These are phyloP conservation scores for Phainopepla nitens DNA, from an alignment of 2,113 vertebrate species.

Conservation along the genomic window DNA sequence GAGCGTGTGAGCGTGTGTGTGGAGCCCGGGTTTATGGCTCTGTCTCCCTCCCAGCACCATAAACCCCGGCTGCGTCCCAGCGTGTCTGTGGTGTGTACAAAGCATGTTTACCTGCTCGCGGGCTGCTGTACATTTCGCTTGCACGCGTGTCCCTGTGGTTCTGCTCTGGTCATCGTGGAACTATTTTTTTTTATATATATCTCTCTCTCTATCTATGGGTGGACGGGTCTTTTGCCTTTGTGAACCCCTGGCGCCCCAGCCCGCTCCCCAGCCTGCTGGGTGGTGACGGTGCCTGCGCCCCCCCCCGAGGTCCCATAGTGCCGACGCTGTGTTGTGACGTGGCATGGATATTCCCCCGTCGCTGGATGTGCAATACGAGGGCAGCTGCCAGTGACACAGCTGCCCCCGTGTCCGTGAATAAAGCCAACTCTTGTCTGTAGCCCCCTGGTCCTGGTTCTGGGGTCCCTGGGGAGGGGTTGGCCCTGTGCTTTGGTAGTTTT, in stretches of 20 bases:
- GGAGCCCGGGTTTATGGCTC: slow-evolving; percentile 78
- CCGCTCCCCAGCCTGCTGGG: slow-evolving; percentile 38
- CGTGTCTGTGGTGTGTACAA: slow-evolving; percentile 69
- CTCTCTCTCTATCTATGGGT: slow-evolving; percentile 14
- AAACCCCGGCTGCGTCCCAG: slow-evolving; percentile 71
- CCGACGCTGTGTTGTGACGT: slow-evolving; percentile 75
- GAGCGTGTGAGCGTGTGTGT: background rate
- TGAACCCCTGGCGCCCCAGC: slow-evolving; percentile 40
- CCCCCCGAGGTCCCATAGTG: slow-evolving; percentile 7
- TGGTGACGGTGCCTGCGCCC: slow-evolving; percentile 21
- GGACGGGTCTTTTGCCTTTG: slow-evolving; percentile 62
- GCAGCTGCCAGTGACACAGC: slow-evolving; percentile 69
- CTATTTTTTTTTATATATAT: background rate
- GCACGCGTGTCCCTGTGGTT: slow-evolving; percentile 52
- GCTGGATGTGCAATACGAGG: slow-evolving; percentile 72
- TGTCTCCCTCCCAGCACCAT: slow-evolving; percentile 91
- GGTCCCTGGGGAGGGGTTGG: background rate
- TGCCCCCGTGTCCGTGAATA: slow-evolving; percentile 72
- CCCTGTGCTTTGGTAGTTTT: background rate
- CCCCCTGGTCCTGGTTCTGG: slow-evolving; percentile 45
- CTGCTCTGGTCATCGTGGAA: slow-evolving; percentile 57
- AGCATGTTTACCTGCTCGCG: slow-evolving; percentile 62
- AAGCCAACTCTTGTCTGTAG: slow-evolving; percentile 78
- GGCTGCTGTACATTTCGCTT: slow-evolving; percentile 66
- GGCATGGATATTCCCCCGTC: slow-evolving; percentile 72